Conservation (phyloP, 1,140 invertebrate species). For the Drosophila paulistorum region DNA sequence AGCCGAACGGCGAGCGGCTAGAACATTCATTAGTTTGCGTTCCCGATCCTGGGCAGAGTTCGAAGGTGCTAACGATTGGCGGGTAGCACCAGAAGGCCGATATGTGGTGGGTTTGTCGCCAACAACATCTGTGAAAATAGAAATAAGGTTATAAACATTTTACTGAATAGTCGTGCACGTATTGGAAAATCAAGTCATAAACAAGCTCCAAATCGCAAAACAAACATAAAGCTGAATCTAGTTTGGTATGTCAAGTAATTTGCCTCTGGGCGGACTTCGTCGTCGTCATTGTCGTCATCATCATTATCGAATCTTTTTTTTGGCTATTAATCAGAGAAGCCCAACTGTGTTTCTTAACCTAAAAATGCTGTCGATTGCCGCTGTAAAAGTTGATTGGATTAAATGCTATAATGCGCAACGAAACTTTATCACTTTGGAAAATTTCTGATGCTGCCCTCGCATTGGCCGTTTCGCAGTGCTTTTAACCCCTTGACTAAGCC, state of each 20-base stretch:
- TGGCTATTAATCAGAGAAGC: slow-evolving; percentile 56
- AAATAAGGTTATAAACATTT: not conserved
- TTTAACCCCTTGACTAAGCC: slow-evolving; percentile 15
- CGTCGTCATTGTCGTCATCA: no score
- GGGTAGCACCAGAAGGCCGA: slow-evolving; percentile 49
- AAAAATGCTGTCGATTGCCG: slow-evolving; percentile 29
- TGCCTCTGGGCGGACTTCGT: slow-evolving; percentile 34
- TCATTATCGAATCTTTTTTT: slow-evolving; percentile 15
- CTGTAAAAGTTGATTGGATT: slow-evolving; percentile 44
- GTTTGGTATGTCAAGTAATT: slow-evolving; percentile 45
- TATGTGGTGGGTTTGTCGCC: slow-evolving; percentile 72
- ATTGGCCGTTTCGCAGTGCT: no score
- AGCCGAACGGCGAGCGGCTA: slow-evolving; percentile 84
- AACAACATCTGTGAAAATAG: slow-evolving; percentile 58
- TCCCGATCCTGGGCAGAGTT: slow-evolving; percentile 82
- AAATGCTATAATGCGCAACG: no score
- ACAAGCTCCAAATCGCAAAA: slow-evolving; percentile 43
- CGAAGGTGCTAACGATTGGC: slow-evolving; percentile 58
- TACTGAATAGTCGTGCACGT: slow-evolving; percentile 48
- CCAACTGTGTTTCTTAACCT: slow-evolving; percentile 52
- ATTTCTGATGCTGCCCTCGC: no score
- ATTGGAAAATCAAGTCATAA: slow-evolving; percentile 62
- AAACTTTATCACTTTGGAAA: no score
- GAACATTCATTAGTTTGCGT: slow-evolving; percentile 84
- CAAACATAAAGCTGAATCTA: slow-evolving; percentile 38